A percentile compares a stretch with the other conserved stretches of the same genome.
Conservation (phyloP, 53 echinoderm and acorn worm species). For the Arbacia lixula region DNA sequence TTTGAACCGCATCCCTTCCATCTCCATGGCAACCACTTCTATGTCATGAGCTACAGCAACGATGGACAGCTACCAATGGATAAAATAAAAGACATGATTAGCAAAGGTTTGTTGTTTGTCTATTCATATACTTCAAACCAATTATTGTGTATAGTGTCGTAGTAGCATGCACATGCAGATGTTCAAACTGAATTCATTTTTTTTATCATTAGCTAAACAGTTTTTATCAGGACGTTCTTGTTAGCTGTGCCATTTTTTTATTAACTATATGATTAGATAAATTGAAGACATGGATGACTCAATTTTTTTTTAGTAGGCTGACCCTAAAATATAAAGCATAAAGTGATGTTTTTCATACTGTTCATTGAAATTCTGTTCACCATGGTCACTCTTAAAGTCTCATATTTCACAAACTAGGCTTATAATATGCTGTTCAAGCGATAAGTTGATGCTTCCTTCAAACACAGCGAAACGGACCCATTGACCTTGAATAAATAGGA, state of each 20-base stretch:
- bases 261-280: not conserved
- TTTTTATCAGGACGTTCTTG: not conserved
- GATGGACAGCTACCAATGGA: conserved; percentile 15
- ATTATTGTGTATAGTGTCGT: not conserved
- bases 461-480: too few species aligned
- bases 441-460: too few species aligned
- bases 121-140: not conserved
- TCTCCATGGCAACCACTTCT: conserved; percentile 56
- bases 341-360: too few species aligned
- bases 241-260: not conserved
- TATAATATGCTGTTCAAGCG: not conserved
- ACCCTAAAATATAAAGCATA: too few species aligned
- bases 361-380: too few species aligned
- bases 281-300: too few species aligned
- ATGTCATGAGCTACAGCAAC: conserved; percentile 32
- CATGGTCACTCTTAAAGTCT: too few species aligned
- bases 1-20: conserved; percentile 50
- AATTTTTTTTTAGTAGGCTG: too few species aligned
- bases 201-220: not conserved
- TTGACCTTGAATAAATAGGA: too few species aligned
- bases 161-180: not conserved
- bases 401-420: too few species aligned
- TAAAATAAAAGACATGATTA: conserved; percentile 26
- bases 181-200: too few species aligned
- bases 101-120: not conserved